These are phyloP conservation scores for Sphaerophoria taeniata DNA, from an alignment of 2,888 invertebrate genomes.

Conservation along the genomic window DNA sequence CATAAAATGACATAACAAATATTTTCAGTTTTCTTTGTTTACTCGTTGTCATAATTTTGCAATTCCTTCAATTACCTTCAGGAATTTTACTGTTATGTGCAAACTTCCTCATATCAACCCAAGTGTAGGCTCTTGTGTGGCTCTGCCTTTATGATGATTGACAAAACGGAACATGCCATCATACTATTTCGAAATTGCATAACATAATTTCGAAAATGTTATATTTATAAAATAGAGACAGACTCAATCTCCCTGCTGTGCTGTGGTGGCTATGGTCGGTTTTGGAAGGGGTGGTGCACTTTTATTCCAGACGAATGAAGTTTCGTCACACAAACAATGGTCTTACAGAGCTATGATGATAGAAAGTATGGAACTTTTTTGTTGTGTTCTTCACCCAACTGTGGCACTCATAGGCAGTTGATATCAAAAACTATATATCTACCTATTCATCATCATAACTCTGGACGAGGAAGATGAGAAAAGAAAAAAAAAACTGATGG, in stretches of 20 bases:
- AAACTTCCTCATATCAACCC: not conserved
- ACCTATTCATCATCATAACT: conserved; percentile 20
- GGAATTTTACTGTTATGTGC: not conserved
- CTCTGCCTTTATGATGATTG: not conserved
- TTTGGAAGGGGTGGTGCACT: not conserved
- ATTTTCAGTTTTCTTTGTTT: not conserved
- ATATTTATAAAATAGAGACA: conserved; percentile 14
- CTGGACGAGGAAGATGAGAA: not conserved
- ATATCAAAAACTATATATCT: not conserved
- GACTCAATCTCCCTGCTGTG: not conserved
- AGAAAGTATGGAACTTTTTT: not conserved
- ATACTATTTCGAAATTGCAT: conserved; percentile 41
- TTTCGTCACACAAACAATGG: not conserved
- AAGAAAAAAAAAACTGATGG: not conserved
- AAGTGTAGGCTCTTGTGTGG: not conserved
- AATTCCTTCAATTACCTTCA: conserved; percentile 10
- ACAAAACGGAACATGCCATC: not conserved
- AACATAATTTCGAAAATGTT: conserved; percentile 50
- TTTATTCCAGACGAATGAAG: conserved; percentile 21
- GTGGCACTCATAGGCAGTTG: not conserved
- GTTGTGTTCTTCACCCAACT: conserved; percentile 9
- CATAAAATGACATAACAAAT: conserved; percentile 65
- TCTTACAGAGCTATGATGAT: not conserved
- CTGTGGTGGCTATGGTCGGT: not conserved
- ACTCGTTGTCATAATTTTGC: conserved; percentile 23